A percentile compares a stretch with the other conserved stretches of the same genome.
phyloP scores from a whole-genome alignment of 2,888 invertebrate genomes.

The Baccha elongata region DNA sequence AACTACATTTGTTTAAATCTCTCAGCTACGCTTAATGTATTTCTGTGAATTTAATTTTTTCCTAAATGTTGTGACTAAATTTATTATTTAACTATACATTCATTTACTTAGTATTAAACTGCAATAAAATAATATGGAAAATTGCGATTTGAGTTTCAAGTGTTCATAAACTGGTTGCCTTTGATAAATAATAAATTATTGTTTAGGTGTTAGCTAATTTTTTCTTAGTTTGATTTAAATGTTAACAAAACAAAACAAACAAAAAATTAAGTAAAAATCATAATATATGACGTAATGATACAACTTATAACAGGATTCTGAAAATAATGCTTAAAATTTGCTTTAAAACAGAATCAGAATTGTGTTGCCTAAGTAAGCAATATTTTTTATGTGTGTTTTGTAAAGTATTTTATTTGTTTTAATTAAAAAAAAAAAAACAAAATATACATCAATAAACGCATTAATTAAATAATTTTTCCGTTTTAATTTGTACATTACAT shows the following conservation, averaged over 20 bases:
- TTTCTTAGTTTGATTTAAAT: constrained; percentile 59
- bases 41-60: constrained; percentile 7
- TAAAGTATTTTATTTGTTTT: constrained; percentile 9
- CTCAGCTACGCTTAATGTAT: neutral
- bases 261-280: neutral
- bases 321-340: constrained; percentile 25
- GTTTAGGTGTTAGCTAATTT: constrained; percentile 55
- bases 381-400: constrained; percentile 58
- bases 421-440: constrained; percentile 14
- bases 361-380: constrained; percentile 55
- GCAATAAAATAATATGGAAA: constrained; percentile 35
- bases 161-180: constrained; percentile 73
- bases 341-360: constrained; percentile 37
- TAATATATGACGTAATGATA: constrained; percentile 1
- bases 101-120: constrained; percentile 17
- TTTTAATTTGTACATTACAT: constrained; percentile 48
- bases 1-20: neutral
- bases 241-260: constrained; percentile 33
- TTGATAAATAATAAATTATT: constrained; percentile 63
- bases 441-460: constrained; percentile 41
- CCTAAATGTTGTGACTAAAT: neutral
- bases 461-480: constrained; percentile 9
- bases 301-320: constrained; percentile 33
- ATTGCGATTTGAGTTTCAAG: constrained; percentile 62
- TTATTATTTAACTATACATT: neutral